These are phyloP conservation scores for Piaya cayana DNA, from an alignment of 2,113 vertebrate genomes.

Conservation along the genomic window DNA sequence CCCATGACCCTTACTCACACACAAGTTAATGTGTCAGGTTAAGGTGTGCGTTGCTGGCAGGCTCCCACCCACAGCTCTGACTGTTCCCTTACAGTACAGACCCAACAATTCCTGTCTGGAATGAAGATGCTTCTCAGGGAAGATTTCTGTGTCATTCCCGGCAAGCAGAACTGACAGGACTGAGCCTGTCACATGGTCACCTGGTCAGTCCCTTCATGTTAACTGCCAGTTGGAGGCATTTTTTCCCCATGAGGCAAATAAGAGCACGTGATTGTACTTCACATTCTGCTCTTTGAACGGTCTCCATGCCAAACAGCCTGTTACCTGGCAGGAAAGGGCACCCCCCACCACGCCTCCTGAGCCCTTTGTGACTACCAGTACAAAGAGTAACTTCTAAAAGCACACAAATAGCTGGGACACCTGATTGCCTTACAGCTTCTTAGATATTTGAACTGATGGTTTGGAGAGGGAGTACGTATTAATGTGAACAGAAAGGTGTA, in stretches of 20 bases:
- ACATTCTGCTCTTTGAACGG: background rate
- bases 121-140: background rate
- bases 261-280: background rate
- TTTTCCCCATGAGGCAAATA: rapidly evolving
- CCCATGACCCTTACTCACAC: background rate
- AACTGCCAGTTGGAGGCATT: background rate
- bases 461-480: rapidly evolving
- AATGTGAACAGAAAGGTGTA: rapidly evolving
- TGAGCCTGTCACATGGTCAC: rapidly evolving
- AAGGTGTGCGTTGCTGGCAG: rapidly evolving
- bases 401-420: background rate
- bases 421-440: background rate
- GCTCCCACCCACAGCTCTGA: rapidly evolving
- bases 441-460: background rate
- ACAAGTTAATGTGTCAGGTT: background rate
- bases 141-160: rapidly evolving
- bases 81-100: rapidly evolving
- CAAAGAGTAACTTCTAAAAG: background rate
- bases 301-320: background rate
- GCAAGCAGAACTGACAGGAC: background rate
- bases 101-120: background rate
- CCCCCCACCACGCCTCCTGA: rapidly evolving
- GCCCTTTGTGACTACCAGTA: rapidly evolving
- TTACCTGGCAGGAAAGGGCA: background rate
- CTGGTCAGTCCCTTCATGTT: background rate